Percentiles rank a stretch among this genome's conserved stretches.
Conservation (phyloP, 2,113 vertebrate genomes). For the Ictalurus furcatus region DNA sequence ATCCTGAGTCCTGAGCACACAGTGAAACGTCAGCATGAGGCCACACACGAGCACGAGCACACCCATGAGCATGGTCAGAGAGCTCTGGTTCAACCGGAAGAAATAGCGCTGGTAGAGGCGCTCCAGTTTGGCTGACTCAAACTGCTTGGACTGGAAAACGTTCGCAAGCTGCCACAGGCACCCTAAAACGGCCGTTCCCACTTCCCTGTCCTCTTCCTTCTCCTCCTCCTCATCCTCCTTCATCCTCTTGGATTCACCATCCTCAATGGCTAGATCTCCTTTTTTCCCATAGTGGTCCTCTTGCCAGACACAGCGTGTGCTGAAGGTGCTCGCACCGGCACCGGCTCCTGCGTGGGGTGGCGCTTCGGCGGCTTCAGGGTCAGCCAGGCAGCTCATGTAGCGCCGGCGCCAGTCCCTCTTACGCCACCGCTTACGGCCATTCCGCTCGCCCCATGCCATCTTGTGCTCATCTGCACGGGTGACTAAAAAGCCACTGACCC, state of each 20-base stretch:
- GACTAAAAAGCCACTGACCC: slow-evolving; percentile 90
- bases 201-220: slow-evolving; percentile 50
- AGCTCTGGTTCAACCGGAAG: slow-evolving; percentile 98
- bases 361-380: slow-evolving; percentile 76
- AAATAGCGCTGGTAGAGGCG: slow-evolving; percentile 97
- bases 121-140: slow-evolving; percentile 92
- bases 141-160: slow-evolving; percentile 95
- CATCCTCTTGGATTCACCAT: slow-evolving; percentile 71
- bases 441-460: slow-evolving; percentile 93
- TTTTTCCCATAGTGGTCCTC: slow-evolving; percentile 90
- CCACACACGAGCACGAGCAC: slow-evolving; percentile 85
- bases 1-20: slow-evolving; percentile 65
- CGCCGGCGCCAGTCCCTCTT: slow-evolving; percentile 81
- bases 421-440: slow-evolving; percentile 84
- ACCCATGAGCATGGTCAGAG: slow-evolving; percentile 94
- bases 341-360: slow-evolving; percentile 59
- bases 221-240: slow-evolving; percentile 60
- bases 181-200: slow-evolving; percentile 60
- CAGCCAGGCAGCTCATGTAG: slow-evolving; percentile 94
- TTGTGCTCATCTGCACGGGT: slow-evolving; percentile 90
- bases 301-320: slow-evolving; percentile 86
- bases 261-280: slow-evolving; percentile 82
- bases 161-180: slow-evolving; percentile 77
- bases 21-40: slow-evolving; percentile 89
- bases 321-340: slow-evolving; percentile 66